Conservation (phyloP, 2,888 invertebrate genomes). For the Dastarcus helophoroides region DNA sequence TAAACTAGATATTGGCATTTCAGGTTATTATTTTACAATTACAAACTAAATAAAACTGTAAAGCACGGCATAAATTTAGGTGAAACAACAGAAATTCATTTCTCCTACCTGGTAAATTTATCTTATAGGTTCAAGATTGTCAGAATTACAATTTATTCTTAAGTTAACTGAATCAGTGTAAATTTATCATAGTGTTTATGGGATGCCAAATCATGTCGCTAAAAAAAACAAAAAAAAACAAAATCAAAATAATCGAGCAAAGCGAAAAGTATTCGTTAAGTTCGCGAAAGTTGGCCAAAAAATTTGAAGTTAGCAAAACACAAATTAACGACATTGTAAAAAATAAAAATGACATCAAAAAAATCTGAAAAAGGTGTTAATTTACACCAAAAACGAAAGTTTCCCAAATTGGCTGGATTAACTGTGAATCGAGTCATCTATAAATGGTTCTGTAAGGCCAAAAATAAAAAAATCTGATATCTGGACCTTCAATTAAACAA, state of each 20-base stretch:
- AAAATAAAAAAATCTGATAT: constrained; percentile 1
- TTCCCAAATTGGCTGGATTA: neutral
- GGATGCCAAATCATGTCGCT: neutral
- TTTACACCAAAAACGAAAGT: neutral
- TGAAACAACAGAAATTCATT: too few relatives aligned
- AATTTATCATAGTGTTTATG: neutral
- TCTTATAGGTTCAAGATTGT: too few relatives aligned
- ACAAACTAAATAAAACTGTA: too few relatives aligned
- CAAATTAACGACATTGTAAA: neutral
- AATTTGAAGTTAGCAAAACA: constrained; percentile 1
- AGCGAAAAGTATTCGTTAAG: constrained; percentile 1
- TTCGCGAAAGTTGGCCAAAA: neutral
- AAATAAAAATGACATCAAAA: neutral
- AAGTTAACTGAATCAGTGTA: neutral
- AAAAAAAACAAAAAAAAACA: neutral
- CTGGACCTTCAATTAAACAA: neutral
- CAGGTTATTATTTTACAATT: too few relatives aligned
- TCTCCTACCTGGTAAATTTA: too few relatives aligned
- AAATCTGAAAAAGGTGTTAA: constrained; percentile 1
- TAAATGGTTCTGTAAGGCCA: neutral
- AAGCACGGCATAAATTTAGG: too few relatives aligned
- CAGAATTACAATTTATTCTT: neutral
- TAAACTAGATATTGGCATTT: too few relatives aligned
- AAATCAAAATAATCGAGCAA: neutral
- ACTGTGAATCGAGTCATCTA: constrained; percentile 1